Evolutionary conservation across 30 jellyfish, hydroid and myxozoan genomes (phyloP), one percentile per base, ranked within the genome.

Genomic region (Cassiopea xamachana): DNA sequence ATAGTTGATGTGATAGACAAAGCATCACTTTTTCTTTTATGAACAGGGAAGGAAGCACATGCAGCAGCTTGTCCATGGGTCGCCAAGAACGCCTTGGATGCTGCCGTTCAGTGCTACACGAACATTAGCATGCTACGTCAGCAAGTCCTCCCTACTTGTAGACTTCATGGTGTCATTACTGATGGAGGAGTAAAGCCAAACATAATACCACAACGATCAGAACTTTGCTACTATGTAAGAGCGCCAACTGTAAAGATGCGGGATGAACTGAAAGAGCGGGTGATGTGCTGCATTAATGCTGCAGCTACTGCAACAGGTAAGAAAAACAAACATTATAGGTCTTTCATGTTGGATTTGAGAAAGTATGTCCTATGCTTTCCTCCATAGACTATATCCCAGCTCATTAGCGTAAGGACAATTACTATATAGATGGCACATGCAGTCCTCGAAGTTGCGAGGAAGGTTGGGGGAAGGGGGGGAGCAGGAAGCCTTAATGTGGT

Each of bases 21-120:
- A 19, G 16, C 43, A 59, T 46, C 60, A 27, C 2, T 18, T 8
- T 16, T 75, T 4, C 8, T 51, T 51, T 51, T 51, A 4, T 62
- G 2, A 2, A 39, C 67, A 94, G 98, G 98, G 7, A 94, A 94
- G 60, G 92, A 95, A 50, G 87, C 98, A 1, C 98, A 95, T 73
- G 99, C 99, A 2, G 96, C 99, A 1, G 97, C 93, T 64, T 95
- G 95, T 14, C 99, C 99, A 2, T 95, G 99, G 99, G 97, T 81
- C 45, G 99, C 93, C 51, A 88, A 86, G 16, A 95, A 95, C 83
- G 99, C 99, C 16, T 87, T 95, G 86, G 99, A 95, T 91, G 99
- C 99, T 6, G 98, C 98, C 7, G 98, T 95, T 46, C 91, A 83
- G 46, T 95, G 99, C 87, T 95, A 95, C 77, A 95, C 75, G 81